A percentile compares a stretch with the other conserved stretches of the same genome.
These are phyloP conservation scores for Hydrophis major DNA, from an alignment of 2,797 vertebrate species.

Conservation along the genomic window DNA sequence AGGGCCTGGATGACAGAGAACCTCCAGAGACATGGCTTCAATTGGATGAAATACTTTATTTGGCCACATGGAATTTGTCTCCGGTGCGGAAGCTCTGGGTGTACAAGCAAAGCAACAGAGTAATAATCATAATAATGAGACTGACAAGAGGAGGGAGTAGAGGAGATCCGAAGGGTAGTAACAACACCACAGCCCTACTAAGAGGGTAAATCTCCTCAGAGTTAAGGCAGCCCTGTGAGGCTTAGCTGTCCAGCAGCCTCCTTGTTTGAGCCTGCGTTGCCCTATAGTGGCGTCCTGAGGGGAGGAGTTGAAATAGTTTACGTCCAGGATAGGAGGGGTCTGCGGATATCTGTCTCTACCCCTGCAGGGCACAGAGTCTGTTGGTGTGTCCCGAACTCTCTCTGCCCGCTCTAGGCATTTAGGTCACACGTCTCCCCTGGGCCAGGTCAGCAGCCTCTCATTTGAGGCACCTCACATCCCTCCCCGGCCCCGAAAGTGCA, in stretches of 20 bases:
- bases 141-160: too few species aligned
- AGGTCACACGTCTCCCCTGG: not conserved
- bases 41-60: not conserved
- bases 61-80: not conserved
- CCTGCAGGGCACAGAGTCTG: too few species aligned
- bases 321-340: too few species aligned
- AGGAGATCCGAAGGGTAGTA: too few species aligned
- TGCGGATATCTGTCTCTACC: accelerated
- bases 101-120: not conserved
- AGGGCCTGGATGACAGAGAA: accelerated
- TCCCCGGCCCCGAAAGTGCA: accelerated
- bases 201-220: too few species aligned
- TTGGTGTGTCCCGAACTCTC: too few species aligned
- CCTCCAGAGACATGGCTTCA: not conserved
- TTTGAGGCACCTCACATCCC: not conserved
- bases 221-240: too few species aligned
- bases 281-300: too few species aligned
- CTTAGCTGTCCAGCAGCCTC: too few species aligned
- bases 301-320: too few species aligned
- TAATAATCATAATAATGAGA: accelerated
- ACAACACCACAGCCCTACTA: too few species aligned
- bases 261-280: too few species aligned
- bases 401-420: not conserved
- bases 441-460: not conserved
- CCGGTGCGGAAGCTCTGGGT: not conserved